Evolutionary conservation across 1,140 invertebrate genomes (phyloP).

Genomic region (Hylaeus anthracinus): DNA sequence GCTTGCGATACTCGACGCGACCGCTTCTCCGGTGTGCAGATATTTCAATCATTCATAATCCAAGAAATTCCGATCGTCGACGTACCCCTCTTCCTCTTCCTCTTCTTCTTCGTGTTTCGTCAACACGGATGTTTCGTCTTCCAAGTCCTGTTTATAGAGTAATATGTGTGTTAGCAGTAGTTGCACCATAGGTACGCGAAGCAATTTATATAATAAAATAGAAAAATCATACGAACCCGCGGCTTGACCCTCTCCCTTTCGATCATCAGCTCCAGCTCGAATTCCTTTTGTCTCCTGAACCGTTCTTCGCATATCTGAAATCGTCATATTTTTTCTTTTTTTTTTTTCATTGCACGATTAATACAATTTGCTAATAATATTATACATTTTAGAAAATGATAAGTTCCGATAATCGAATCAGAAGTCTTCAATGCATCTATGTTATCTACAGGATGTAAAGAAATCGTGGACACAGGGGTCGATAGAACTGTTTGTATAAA

Average conservation of each 20-base stretch:
- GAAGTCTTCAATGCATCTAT: too few relatives aligned
- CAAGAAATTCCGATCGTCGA: slow-evolving; percentile 1
- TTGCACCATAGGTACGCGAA: background rate
- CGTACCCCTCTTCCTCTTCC: slow-evolving; percentile 21
- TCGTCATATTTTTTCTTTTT: background rate
- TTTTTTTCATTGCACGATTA: too few relatives aligned
- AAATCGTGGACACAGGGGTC: background rate
- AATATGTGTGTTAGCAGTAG: background rate
- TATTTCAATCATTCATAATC: background rate
- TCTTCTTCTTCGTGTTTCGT: background rate
- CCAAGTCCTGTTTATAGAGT: background rate
- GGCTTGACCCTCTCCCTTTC: slow-evolving; percentile 36
- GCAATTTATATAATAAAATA: background rate
- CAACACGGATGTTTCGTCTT: background rate
- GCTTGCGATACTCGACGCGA: too few relatives aligned
- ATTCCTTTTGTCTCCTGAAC: slow-evolving; percentile 46
- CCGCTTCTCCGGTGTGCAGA: background rate
- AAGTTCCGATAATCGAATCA: background rate
- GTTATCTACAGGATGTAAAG: too few relatives aligned
- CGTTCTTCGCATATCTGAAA: slow-evolving; percentile 62
- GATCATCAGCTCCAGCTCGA: slow-evolving; percentile 51
- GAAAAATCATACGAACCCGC: slow-evolving; percentile 23
- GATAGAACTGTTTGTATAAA: background rate
- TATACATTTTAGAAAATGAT: too few relatives aligned
- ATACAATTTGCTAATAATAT: too few relatives aligned